phyloP scores from a whole-genome alignment of 1,140 invertebrate species.

The Ctenoplectra terminalis region DNA sequence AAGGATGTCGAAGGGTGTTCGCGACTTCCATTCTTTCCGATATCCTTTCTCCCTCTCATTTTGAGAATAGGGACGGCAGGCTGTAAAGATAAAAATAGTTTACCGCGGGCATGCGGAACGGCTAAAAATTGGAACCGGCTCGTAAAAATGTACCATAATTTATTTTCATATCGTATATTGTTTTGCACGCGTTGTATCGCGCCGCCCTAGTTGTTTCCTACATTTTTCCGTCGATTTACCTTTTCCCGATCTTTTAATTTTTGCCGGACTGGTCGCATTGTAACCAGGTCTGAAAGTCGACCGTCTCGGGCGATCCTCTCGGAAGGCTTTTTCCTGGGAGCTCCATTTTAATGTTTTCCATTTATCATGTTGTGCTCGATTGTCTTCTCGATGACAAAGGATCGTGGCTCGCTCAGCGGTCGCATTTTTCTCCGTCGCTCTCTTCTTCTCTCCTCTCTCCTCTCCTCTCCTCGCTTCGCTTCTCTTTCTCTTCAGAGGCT shows the following conservation, averaged over 20 bases:
- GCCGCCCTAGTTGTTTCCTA: conserved; percentile 60
- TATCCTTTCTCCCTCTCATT: conserved; percentile 42
- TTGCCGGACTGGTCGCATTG: too few species aligned
- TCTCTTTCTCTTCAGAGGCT: conserved; percentile 22
- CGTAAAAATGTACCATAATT: conserved; percentile 42
- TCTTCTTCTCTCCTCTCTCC: background rate
- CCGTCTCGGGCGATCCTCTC: background rate
- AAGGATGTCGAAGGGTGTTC: conserved; percentile 51
- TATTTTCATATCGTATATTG: conserved; percentile 46
- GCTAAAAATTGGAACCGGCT: conserved; percentile 44
- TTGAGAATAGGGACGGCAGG: conserved; percentile 47
- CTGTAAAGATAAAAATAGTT: conserved; percentile 63
- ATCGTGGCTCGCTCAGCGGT: conserved; percentile 45
- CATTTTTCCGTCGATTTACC: background rate
- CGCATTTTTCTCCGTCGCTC: conserved; percentile 41
- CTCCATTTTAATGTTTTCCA: conserved; percentile 55
- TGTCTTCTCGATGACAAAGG: conserved; percentile 64
- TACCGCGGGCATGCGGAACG: conserved; percentile 24
- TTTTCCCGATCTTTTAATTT: background rate
- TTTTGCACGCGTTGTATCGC: conserved; percentile 57
- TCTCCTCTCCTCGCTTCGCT: too few species aligned
- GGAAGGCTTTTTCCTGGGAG: too few species aligned
- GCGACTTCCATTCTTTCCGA: conserved; percentile 40
- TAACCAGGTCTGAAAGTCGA: background rate
- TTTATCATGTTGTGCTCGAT: conserved; percentile 62